phyloP scores from a whole-genome alignment of 2,797 vertebrate species.

The Pipistrellus pygmaeus region DNA sequence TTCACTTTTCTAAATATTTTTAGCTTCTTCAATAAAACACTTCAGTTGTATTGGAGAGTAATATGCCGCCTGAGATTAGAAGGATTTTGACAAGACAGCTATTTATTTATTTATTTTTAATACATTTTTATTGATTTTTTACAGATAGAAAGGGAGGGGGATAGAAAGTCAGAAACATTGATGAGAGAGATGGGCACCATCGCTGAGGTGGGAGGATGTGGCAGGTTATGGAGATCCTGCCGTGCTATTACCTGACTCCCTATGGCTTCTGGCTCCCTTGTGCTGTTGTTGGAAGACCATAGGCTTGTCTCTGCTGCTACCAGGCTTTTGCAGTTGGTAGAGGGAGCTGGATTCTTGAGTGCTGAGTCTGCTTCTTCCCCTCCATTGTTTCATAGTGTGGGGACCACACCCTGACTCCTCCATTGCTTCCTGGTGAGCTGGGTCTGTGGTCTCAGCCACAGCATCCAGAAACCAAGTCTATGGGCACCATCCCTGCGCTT shows the following conservation, averaged over 20 bases:
- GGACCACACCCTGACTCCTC: not conserved
- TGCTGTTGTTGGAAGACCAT: not conserved
- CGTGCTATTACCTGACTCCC: not conserved
- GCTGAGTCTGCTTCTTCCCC: not conserved
- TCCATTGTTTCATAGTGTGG: not conserved
- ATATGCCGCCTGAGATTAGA: not conserved
- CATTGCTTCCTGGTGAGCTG: not conserved
- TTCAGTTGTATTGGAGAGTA: not conserved
- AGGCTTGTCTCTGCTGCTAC: not conserved
- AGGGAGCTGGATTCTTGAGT: not conserved
- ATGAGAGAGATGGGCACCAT: too few species aligned
- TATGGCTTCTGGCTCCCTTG: not conserved
- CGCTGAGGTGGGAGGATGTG: not conserved
- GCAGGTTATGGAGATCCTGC: not conserved
- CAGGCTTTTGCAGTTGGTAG: not conserved
- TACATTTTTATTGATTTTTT: too few species aligned
- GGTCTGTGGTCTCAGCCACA: not conserved
- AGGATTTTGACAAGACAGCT: not conserved
- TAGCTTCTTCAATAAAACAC: not conserved
- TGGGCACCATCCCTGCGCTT: not conserved
- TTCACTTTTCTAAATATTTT: not conserved
- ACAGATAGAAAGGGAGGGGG: too few species aligned
- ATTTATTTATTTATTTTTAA: too few species aligned
- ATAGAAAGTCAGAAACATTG: too few species aligned
- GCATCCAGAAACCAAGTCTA: not conserved